Evolutionary conservation across 2,888 invertebrate genomes (phyloP), one percentile per base, ranked within the genome.

Genomic region (Eupithecia insigniata): DNA sequence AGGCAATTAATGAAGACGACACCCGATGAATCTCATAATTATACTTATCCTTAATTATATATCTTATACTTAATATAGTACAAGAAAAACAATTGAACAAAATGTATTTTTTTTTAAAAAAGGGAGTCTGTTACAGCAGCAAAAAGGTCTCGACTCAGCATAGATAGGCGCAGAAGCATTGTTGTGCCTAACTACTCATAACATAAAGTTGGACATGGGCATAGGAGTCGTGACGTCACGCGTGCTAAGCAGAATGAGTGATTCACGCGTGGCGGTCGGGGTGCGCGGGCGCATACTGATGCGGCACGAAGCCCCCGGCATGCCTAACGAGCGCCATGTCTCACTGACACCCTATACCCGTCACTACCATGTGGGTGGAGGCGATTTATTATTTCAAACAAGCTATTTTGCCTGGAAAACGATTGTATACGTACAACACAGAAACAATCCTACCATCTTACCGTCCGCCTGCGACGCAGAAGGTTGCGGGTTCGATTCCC

Each of bases 241-340:
- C 78, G 73, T 73, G 73, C 77, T 79, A 55, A 55, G 83, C 88
- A 84, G 85, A 90, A 87, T 85, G 86, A 86, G 89, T 92, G 92
- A 92, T 89, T 92, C 91, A 92, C 87, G 87, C 89, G 89, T 91
- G 89, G 90, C 89, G 86, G 90, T 87, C 83, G 88, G 86, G 87
- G 86, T 88, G 91, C 91, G 89, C 92, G 90, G 89, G 91, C 92
- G 92, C 92, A 92, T 93, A 90, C 85, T 89, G 89, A 93, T 92
- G 89, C 79, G 82, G 83, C 88, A 86, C 85, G 84, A 83, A 83
- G 78, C 87, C 86, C 85, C 83, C 79, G 83, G 90, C 87, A 91
- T 89, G 82, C 84, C 80, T 88, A 90, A 90, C 87, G 85, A 89
- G 85, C 81, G 78, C 82, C 82, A 83, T 86, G 87, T 83, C 86